These are phyloP conservation scores for Malacoctenus gilli DNA, from an alignment of 2,797 vertebrate species.

Conservation along the genomic window DNA sequence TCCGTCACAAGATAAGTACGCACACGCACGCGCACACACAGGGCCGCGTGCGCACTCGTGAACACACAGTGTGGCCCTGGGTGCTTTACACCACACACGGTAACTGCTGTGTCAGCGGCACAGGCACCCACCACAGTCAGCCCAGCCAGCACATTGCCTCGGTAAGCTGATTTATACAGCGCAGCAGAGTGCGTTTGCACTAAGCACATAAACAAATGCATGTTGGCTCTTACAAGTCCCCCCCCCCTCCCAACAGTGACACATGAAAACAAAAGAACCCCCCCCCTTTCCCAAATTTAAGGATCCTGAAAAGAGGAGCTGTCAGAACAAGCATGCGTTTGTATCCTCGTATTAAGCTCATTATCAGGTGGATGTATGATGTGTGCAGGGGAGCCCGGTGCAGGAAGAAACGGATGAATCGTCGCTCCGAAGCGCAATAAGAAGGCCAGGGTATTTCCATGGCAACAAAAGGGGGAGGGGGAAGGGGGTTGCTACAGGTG, in stretches of 20 bases:
- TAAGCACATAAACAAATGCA: conserved; percentile 72
- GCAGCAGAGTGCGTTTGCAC: conserved; percentile 58
- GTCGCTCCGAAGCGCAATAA: conserved; percentile 54
- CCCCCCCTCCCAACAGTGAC: conserved; percentile 37
- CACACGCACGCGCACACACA: conserved; percentile 17
- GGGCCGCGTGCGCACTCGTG: conserved; percentile 29
- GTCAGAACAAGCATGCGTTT: conserved; percentile 31
- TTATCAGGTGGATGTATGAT: conserved; percentile 35
- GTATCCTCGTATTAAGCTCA: conserved; percentile 15
- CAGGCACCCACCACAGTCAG: conserved; percentile 69
- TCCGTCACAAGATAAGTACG: conserved; percentile 52
- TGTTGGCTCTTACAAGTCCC: conserved; percentile 56
- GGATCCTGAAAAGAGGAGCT: conserved; percentile 8
- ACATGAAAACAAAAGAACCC: conserved; percentile 26
- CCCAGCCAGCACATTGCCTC: conserved; percentile 75
- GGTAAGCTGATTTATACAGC: conserved; percentile 76
- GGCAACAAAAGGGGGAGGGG: conserved; percentile 75
- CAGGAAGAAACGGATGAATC: conserved; percentile 37
- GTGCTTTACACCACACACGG: conserved; percentile 70
- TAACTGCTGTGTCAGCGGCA: conserved; percentile 77
- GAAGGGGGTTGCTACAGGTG: conserved; percentile 80
- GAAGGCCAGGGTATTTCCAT: conserved; percentile 74
- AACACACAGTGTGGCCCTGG: conserved; percentile 53
- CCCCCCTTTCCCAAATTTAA: too few species aligned
- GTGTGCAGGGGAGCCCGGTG: conserved; percentile 37